phyloP scores from a whole-genome alignment of 2,113 vertebrate species.

The Dolichallabes microphthalmus region DNA sequence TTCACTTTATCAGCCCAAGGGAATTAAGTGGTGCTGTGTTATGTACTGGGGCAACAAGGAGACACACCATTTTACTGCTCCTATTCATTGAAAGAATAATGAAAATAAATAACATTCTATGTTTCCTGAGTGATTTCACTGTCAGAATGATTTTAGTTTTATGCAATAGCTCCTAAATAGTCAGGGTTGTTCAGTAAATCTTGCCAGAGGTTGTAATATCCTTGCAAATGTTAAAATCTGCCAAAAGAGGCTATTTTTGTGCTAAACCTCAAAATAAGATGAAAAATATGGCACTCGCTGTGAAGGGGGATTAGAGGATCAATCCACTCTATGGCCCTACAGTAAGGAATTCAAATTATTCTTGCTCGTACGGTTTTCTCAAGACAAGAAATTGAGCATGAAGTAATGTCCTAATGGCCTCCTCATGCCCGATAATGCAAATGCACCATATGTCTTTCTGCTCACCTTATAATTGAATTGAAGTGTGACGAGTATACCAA shows the following conservation, averaged over 20 bases:
- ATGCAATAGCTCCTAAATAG: neutral
- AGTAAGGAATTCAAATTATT: neutral
- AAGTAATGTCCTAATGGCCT: neutral
- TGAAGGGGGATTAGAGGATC: conserved; percentile 8
- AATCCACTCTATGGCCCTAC: neutral
- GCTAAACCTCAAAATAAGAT: neutral
- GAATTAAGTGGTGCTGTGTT: neutral
- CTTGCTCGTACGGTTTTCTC: neutral
- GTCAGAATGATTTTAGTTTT: neutral
- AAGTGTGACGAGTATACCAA: neutral
- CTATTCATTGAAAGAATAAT: neutral
- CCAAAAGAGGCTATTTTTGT: conserved; percentile 1
- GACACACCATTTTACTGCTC: neutral
- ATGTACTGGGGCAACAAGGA: neutral
- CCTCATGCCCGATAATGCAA: neutral
- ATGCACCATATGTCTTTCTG: conserved; percentile 13
- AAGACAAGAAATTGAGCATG: neutral
- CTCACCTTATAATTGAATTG: neutral
- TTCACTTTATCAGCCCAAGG: neutral
- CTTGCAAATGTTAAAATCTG: neutral
- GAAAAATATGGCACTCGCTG: neutral
- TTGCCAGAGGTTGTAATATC: neutral
- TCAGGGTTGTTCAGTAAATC: neutral
- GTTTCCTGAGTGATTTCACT: neutral
- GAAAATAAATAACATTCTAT: neutral